Conservation (phyloP, 2,888 invertebrate genomes). For the Nesidiocoris tenuis region DNA sequence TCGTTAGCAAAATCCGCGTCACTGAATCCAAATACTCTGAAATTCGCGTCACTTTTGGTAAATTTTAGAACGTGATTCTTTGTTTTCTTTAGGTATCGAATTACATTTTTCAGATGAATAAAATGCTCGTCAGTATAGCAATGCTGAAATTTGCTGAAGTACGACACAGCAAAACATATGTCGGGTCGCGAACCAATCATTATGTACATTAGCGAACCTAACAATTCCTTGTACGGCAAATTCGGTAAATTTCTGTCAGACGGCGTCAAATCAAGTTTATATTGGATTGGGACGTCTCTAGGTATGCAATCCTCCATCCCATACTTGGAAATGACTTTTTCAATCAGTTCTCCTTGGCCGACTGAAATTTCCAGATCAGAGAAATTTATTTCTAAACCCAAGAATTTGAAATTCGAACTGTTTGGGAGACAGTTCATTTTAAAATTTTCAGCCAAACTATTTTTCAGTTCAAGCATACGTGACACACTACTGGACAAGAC, state of each 20-base stretch:
- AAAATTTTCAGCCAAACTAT: background rate
- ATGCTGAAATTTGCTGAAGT: constrained; percentile 24
- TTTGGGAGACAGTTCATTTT: constrained; percentile 22
- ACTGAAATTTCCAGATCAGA: constrained; percentile 4
- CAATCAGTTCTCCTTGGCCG: constrained; percentile 19
- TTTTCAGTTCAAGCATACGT: constrained; percentile 2
- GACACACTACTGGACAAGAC: constrained; percentile 1
- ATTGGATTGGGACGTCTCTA: constrained; percentile 20
- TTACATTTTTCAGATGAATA: constrained; percentile 8
- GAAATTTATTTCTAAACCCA: constrained; percentile 14
- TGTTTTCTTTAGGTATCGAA: constrained; percentile 20
- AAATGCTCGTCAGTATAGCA: background rate
- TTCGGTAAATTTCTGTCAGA: background rate
- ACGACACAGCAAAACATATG: constrained; percentile 13
- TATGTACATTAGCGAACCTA: constrained; percentile 29
- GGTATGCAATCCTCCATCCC: constrained; percentile 23
- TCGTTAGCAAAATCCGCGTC: constrained; percentile 31
- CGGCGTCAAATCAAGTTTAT: constrained; percentile 12
- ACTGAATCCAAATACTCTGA: constrained; percentile 9
- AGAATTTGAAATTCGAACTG: background rate
- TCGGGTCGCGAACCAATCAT: constrained; percentile 31
- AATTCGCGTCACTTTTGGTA: background rate
- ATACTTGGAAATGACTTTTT: constrained; percentile 32
- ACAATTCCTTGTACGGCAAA: constrained; percentile 11
- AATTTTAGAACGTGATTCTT: background rate